Percentiles rank a stretch among this genome's conserved stretches.
phyloP scores from a whole-genome alignment of 2,113 vertebrate species.

The Globicephala melas region DNA sequence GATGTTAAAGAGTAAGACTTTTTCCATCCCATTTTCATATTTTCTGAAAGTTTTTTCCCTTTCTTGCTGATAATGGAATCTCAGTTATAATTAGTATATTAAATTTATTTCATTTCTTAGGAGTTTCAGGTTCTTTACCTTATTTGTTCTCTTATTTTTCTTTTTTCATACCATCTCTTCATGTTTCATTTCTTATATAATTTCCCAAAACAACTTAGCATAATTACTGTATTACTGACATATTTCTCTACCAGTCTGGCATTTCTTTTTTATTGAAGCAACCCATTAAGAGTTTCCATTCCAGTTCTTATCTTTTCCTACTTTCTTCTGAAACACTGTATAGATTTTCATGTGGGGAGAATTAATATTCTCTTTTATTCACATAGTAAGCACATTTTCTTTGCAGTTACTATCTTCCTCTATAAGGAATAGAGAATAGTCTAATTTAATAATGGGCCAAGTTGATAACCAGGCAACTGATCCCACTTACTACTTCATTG shows the following conservation, averaged over 20 bases:
- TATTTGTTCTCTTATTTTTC: not conserved
- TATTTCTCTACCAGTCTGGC: not conserved
- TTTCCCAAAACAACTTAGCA: not conserved
- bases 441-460: not conserved
- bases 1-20: constrained; percentile 99
- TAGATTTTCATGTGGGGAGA: constrained; percentile 4
- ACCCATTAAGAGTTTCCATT: not conserved
- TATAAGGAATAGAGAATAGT: not conserved
- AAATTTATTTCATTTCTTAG: constrained; percentile 2
- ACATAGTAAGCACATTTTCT: not conserved
- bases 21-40: constrained; percentile 38
- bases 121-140: not conserved
- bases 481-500: not conserved
- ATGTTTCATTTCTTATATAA: constrained; percentile 5
- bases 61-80: constrained; percentile 17
- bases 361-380: not conserved
- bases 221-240: not conserved
- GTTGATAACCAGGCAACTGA: not conserved
- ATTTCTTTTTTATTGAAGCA: not conserved
- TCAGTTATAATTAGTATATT: constrained; percentile 4
- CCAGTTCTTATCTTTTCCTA: not conserved
- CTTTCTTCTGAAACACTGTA: not conserved
- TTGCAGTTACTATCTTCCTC: not conserved
- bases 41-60: constrained; percentile 31
- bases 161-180: not conserved